Evolutionary conservation across 2,797 vertebrate genomes (phyloP).

Genomic region (Phaenicophaeus curvirostris): DNA sequence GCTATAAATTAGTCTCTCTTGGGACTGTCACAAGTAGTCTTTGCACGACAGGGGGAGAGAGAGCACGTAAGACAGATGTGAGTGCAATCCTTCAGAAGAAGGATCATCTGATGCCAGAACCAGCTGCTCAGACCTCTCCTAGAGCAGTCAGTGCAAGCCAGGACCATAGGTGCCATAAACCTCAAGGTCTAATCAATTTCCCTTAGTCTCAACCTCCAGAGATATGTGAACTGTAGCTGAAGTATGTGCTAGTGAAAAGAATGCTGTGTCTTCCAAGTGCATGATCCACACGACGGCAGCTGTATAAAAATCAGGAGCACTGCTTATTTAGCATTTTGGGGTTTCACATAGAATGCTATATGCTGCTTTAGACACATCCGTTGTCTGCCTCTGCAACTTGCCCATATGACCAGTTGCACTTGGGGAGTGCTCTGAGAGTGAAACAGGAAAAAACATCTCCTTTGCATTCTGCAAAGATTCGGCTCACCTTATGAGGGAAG

Average conservation of each 20-base stretch:
- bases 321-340: neutral
- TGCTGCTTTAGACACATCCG: neutral
- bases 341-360: neutral
- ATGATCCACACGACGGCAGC: neutral
- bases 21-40: neutral
- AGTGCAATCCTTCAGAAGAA: neutral
- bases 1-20: neutral
- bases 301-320: neutral
- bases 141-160: neutral
- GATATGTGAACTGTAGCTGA: neutral
- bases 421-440: neutral
- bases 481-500: neutral
- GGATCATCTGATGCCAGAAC: neutral
- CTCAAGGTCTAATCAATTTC: neutral
- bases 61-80: neutral
- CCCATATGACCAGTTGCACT: neutral
- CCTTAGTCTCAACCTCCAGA: neutral
- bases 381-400: neutral
- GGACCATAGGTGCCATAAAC: neutral
- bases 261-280: neutral
- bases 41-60: neutral
- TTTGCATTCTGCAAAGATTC: neutral
- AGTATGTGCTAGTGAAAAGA: neutral
- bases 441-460: neutral
- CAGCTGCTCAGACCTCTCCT: neutral